phyloP scores from a whole-genome alignment of 2,888 invertebrate genomes.

The Tanytarsus gracilentus region DNA sequence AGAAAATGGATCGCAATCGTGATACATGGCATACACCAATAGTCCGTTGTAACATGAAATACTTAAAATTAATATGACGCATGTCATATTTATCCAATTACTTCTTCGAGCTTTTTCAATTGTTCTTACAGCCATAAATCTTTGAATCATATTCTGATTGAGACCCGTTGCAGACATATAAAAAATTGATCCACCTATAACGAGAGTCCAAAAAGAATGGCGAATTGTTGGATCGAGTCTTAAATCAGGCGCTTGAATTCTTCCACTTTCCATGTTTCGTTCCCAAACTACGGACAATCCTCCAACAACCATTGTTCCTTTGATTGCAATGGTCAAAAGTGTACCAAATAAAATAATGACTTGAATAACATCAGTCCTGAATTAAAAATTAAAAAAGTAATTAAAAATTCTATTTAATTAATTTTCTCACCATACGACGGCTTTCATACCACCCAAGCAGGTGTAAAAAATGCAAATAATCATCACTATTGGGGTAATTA shows the following conservation, averaged over 20 bases:
- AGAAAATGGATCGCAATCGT: slow-evolving; percentile 49
- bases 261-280: slow-evolving; percentile 53
- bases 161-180: slow-evolving; percentile 62
- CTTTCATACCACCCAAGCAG: slow-evolving; percentile 60
- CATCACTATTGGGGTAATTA: slow-evolving; percentile 65
- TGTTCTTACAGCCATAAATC: slow-evolving; percentile 61
- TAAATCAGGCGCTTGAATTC: slow-evolving; percentile 59
- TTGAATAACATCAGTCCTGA: slow-evolving; percentile 60
- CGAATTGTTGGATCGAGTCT: slow-evolving; percentile 62
- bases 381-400: slow-evolving; percentile 45
- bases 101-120: slow-evolving; percentile 58
- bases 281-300: slow-evolving; percentile 52
- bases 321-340: slow-evolving; percentile 56
- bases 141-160: slow-evolving; percentile 76
- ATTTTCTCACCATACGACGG: slow-evolving; percentile 50
- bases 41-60: slow-evolving; percentile 51
- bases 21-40: slow-evolving; percentile 48
- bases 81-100: slow-evolving; percentile 53
- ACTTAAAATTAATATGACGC: slow-evolving; percentile 49
- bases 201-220: slow-evolving; percentile 64
- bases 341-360: slow-evolving; percentile 60
- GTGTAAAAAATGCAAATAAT: slow-evolving; percentile 72
- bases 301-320: slow-evolving; percentile 57
- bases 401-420: neutral
- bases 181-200: slow-evolving; percentile 59